phyloP scores from a whole-genome alignment of 2,888 invertebrate species.

The Lysandra bellargus region DNA sequence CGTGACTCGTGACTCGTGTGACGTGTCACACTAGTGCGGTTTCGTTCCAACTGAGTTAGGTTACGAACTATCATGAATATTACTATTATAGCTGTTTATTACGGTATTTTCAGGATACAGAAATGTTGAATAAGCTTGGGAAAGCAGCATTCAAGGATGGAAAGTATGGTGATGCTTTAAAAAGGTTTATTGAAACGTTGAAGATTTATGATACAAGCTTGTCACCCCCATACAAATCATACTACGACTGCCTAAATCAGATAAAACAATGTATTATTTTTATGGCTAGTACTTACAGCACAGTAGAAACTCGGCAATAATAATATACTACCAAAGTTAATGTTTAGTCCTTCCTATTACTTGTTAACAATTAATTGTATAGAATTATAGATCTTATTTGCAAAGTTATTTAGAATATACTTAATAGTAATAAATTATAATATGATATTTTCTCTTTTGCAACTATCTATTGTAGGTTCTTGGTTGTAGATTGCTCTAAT shows the following conservation, averaged over 20 bases:
- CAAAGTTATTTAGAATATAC: too few relatives aligned
- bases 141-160: neutral
- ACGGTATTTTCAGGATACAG: constrained; percentile 18
- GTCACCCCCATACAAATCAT: constrained; percentile 11
- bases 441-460: too few relatives aligned
- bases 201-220: constrained; percentile 6
- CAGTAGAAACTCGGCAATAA: neutral
- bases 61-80: too few relatives aligned
- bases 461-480: too few relatives aligned
- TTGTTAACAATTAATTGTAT: too few relatives aligned
- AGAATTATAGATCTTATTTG: too few relatives aligned
- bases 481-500: too few relatives aligned
- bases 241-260: constrained; percentile 12
- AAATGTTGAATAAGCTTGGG: constrained; percentile 11
- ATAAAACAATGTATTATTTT: constrained; percentile 11
- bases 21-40: too few relatives aligned
- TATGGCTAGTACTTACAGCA: neutral
- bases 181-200: neutral
- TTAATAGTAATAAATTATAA: too few relatives aligned
- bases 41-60: too few relatives aligned
- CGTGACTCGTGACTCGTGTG: too few relatives aligned
- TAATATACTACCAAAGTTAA: neutral
- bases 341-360: neutral
- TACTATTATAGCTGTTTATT: neutral
- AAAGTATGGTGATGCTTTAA: constrained; percentile 4